Evolutionary conservation across 2,797 vertebrate genomes (phyloP).

Genomic region (Periparus ater): DNA sequence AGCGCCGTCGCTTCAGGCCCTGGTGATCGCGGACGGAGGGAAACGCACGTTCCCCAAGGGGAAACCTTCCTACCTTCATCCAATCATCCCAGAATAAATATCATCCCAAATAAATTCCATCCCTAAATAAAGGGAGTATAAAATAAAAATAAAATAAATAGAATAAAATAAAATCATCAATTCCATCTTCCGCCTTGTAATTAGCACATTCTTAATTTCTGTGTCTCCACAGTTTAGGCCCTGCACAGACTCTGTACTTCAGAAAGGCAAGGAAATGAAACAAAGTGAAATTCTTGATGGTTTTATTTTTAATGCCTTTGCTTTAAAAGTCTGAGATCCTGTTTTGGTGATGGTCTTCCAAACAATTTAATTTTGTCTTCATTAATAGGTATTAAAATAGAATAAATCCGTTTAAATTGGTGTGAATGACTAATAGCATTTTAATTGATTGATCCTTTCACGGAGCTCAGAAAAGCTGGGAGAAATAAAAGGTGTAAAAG

Average conservation of each 20-base stretch:
- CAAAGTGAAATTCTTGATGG: not conserved
- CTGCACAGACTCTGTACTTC: not conserved
- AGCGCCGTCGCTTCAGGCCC: not conserved
- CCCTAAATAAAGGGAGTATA: not conserved
- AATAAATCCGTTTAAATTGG: not conserved
- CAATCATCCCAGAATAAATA: not conserved
- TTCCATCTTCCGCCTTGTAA: not conserved
- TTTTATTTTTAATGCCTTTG: not conserved
- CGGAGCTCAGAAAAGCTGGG: not conserved
- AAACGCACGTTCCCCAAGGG: not conserved
- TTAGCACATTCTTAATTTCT: not conserved
- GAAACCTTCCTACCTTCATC: not conserved
- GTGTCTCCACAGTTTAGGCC: not conserved
- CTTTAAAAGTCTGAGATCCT: not conserved
- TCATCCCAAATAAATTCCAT: no score
- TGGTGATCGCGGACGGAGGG: fast-evolving
- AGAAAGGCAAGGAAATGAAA: not conserved
- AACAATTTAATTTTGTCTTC: not conserved
- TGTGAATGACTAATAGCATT: not conserved
- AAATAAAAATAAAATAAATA: no score
- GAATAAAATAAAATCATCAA: no score
- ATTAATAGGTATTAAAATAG: not conserved
- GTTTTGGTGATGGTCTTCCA: not conserved
- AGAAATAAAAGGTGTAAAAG: not conserved
- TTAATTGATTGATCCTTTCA: not conserved